Evolutionary conservation across 2,888 invertebrate genomes (phyloP).

Genomic region (Standfussiana lucernea): DNA sequence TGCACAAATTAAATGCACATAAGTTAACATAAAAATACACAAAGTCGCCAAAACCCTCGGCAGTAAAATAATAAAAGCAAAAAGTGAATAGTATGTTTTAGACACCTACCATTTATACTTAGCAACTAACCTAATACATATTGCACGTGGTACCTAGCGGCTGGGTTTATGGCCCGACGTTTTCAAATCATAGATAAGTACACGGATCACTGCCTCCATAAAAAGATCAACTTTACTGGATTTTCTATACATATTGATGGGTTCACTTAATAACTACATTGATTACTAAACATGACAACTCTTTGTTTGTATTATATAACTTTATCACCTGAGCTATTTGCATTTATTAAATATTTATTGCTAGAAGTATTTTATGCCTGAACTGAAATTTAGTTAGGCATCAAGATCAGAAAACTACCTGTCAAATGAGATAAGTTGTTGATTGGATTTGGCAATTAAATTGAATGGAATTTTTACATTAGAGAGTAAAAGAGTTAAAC

Average conservation of each 20-base stretch:
- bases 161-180: not conserved
- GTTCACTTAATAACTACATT: constrained; percentile 1
- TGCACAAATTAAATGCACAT: not conserved
- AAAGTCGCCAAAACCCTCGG: not conserved
- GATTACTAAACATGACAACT: not conserved
- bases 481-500: not conserved
- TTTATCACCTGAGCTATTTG: not conserved
- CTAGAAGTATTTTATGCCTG: not conserved
- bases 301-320: not conserved
- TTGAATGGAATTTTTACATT: not conserved
- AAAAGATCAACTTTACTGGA: constrained; percentile 11
- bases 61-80: not conserved
- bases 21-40: not conserved
- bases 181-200: constrained; percentile 19
- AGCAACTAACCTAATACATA: not conserved
- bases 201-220: constrained; percentile 21
- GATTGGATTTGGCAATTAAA: not conserved
- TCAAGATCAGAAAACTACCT: not conserved
- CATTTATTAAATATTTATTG: not conserved
- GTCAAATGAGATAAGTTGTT: not conserved
- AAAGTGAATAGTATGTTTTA: not conserved
- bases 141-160: not conserved
- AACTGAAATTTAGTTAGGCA: not conserved
- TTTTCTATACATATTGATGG: constrained; percentile 20
- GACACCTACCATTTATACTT: not conserved